phyloP scores from a whole-genome alignment of 2,888 invertebrate species.

The Apotomis betuletana region DNA sequence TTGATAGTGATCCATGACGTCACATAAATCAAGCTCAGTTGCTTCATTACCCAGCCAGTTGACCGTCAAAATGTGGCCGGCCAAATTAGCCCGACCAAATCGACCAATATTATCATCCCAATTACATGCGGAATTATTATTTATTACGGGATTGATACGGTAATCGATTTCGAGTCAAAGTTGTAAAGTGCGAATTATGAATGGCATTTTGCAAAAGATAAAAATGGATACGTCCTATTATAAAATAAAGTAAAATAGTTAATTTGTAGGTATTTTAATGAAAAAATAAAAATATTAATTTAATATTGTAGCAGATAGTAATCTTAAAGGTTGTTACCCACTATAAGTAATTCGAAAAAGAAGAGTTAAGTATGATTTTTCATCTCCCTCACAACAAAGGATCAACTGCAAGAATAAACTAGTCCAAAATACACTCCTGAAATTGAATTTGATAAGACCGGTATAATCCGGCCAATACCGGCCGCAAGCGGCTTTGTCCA shows the following conservation, averaged over 20 bases:
- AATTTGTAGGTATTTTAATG: no score
- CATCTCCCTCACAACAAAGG: no score
- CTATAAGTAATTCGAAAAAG: no score
- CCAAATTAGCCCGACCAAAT: conserved; percentile 58
- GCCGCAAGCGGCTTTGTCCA: conserved; percentile 57
- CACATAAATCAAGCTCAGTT: conserved; percentile 57
- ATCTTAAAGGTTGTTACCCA: no score
- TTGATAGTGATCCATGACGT: conserved; percentile 3
- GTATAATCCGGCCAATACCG: conserved; percentile 53
- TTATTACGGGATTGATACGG: conserved; percentile 46
- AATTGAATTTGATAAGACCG: conserved; percentile 39
- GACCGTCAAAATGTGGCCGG: conserved; percentile 57
- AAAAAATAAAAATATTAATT: no score
- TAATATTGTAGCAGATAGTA: no score
- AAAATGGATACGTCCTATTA: conserved; percentile 30
- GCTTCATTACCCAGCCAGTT: conserved; percentile 57
- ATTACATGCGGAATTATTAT: conserved; percentile 55
- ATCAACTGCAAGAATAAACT: not conserved
- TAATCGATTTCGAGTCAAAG: conserved; percentile 15
- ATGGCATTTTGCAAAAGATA: not conserved
- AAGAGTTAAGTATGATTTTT: no score
- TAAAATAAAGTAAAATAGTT: no score
- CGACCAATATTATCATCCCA: conserved; percentile 49
- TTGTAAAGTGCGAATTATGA: not conserved
- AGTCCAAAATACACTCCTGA: not conserved